phyloP scores from a whole-genome alignment of 1,140 invertebrate genomes.

The Euura saliciscinereae region DNA sequence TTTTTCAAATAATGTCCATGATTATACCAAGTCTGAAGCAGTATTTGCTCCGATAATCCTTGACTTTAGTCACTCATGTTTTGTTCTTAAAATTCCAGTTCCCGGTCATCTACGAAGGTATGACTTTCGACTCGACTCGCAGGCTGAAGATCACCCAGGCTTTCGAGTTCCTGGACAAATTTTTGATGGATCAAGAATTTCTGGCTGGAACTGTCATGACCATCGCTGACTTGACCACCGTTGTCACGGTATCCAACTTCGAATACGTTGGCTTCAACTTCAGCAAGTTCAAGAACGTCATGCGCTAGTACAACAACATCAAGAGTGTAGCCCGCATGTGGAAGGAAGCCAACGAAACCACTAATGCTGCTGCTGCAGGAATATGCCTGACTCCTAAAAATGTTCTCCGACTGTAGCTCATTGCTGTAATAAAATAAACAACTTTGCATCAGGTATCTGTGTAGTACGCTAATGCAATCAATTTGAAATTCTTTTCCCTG shows the following conservation, averaged over 20 bases:
- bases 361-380: no score
- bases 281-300: constrained; percentile 68
- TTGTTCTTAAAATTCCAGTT: constrained; percentile 61
- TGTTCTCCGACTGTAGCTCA: no score
- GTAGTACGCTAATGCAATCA: no score
- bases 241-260: constrained; percentile 69
- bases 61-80: no score
- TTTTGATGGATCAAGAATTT: constrained; percentile 67
- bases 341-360: constrained; percentile 66
- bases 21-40: no score
- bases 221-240: constrained; percentile 69
- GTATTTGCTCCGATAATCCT: no score
- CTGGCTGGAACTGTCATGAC: constrained; percentile 70
- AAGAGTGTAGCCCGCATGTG: constrained; percentile 70
- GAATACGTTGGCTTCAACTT: constrained; percentile 71
- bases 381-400: no score
- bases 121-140: constrained; percentile 66
- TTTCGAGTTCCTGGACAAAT: constrained; percentile 68
- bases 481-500: no score
- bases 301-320: constrained; percentile 66
- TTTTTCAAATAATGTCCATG: no score
- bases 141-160: constrained; percentile 67
- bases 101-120: constrained; percentile 68
- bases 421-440: no score
- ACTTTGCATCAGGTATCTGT: no score